phyloP scores from a whole-genome alignment of 2,888 invertebrate genomes.

The Volucella inanis region DNA sequence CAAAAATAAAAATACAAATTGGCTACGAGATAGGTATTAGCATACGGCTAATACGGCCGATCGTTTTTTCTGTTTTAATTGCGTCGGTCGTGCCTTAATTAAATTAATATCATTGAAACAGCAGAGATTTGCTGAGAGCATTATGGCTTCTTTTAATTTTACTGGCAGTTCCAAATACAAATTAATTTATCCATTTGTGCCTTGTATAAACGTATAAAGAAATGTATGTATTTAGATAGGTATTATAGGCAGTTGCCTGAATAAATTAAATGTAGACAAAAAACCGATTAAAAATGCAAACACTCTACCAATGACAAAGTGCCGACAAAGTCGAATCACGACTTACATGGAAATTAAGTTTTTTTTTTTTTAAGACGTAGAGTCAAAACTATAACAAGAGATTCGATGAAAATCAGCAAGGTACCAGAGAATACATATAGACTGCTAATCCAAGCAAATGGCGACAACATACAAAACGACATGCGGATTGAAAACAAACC shows the following conservation, averaged over 20 bases:
- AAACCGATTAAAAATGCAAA: conserved; percentile 68
- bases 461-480: conserved; percentile 15
- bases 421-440: conserved; percentile 42
- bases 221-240: not conserved
- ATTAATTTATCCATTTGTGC: conserved; percentile 1
- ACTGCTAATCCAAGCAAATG: conserved; percentile 21
- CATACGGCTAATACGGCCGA: no score
- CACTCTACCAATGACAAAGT: conserved; percentile 67
- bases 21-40: conserved; percentile 36
- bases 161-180: conserved; percentile 30
- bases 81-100: conserved; percentile 44
- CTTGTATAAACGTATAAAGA: no score
- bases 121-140: conserved; percentile 31
- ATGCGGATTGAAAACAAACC: conserved; percentile 5
- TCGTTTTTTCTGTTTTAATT: conserved; percentile 44
- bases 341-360: conserved; percentile 53
- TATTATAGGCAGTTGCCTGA: conserved; percentile 45
- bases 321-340: conserved; percentile 64
- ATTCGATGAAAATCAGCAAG: conserved; percentile 63
- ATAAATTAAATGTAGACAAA: conserved; percentile 65
- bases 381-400: conserved; percentile 34
- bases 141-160: conserved; percentile 43
- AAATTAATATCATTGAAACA: conserved; percentile 37
- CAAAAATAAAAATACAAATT: conserved; percentile 31
- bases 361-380: conserved; percentile 47